These are phyloP conservation scores for Tolypeutes matacus DNA, from an alignment of 2,797 vertebrate genomes.

Conservation along the genomic window DNA sequence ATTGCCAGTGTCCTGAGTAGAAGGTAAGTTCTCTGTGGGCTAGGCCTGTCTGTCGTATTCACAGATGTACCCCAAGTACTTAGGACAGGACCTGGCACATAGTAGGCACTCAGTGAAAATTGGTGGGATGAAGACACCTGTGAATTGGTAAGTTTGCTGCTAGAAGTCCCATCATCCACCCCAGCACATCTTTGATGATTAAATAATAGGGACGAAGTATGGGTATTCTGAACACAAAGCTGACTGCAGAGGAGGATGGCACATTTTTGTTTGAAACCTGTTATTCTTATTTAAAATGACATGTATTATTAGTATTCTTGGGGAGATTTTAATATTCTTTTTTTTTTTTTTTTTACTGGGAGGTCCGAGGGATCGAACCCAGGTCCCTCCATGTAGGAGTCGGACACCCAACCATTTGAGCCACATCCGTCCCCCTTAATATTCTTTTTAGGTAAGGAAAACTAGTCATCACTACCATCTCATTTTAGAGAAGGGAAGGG, in stretches of 20 bases:
- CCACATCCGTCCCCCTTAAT: too few species aligned
- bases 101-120: not conserved
- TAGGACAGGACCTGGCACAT: rapidly evolving
- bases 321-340: not conserved
- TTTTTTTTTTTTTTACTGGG: too few species aligned
- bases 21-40: not conserved
- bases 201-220: not conserved
- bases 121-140: not conserved
- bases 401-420: too few species aligned
- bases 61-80: not conserved
- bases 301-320: not conserved
- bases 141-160: not conserved
- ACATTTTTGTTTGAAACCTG: not conserved
- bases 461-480: not conserved
- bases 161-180: not conserved
- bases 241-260: not conserved
- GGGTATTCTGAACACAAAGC: not conserved
- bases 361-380: too few species aligned
- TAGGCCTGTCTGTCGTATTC: not conserved
- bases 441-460: not conserved
- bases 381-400: too few species aligned
- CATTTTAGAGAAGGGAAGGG: not conserved
- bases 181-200: not conserved
- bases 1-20: not conserved
- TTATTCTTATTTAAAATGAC: not conserved